These are phyloP conservation scores for Calliopum simillimum DNA, from an alignment of 2,888 invertebrate species.

Conservation along the genomic window DNA sequence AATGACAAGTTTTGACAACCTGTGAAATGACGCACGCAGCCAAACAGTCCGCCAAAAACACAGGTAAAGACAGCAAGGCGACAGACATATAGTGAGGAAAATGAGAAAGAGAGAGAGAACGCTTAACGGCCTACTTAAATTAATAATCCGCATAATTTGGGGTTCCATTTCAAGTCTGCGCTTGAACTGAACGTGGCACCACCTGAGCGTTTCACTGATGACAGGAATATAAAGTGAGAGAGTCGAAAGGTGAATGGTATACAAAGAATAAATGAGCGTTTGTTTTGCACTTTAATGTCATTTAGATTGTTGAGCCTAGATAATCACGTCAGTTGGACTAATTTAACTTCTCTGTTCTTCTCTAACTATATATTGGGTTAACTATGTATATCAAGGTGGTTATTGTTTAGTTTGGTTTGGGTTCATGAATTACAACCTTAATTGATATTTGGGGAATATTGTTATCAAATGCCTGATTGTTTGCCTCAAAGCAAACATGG, in stretches of 20 bases:
- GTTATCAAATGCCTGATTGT: not conserved
- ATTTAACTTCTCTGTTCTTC: no score
- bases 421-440: not conserved
- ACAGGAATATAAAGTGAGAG: conserved; percentile 26
- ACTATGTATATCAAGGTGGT: no score
- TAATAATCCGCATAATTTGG: conserved; percentile 67
- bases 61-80: conserved; percentile 24
- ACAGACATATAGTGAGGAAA: no score
- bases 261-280: conserved; percentile 56
- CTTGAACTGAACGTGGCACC: conserved; percentile 37
- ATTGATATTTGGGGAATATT: not conserved
- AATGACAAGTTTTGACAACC: conserved; percentile 65
- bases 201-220: conserved; percentile 12
- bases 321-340: conserved; percentile 54
- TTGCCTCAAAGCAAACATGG: not conserved
- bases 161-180: conserved; percentile 56
- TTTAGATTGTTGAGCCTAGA: conserved; percentile 66
- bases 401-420: not conserved
- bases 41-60: conserved; percentile 23
- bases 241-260: conserved; percentile 42
- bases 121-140: conserved; percentile 63
- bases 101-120: conserved; percentile 13
- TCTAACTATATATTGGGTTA: no score
- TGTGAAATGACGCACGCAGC: conserved; percentile 53
- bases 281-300: conserved; percentile 67